phyloP scores from a whole-genome alignment of 2,113 vertebrate species.

The Nestor notabilis region DNA sequence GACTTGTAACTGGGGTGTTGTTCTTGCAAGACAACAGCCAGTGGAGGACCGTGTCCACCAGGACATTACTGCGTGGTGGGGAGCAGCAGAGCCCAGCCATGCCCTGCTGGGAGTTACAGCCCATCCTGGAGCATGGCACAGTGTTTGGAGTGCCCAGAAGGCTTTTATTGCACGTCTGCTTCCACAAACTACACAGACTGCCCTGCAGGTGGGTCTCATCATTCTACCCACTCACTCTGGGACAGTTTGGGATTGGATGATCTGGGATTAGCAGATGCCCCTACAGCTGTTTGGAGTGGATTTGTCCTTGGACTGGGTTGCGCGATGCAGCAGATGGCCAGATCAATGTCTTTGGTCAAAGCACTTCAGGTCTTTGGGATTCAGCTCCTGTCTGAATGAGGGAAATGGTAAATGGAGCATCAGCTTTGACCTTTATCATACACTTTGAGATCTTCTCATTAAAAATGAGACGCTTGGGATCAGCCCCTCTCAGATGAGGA shows the following conservation, averaged over 20 bases:
- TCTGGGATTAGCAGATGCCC: neutral
- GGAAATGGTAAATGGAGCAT: neutral
- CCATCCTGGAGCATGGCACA: neutral
- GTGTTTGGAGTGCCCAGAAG: slow-evolving; percentile 64
- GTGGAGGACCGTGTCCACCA: slow-evolving; percentile 78
- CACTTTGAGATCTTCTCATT: neutral
- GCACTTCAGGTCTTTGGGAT: neutral
- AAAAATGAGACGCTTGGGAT: neutral
- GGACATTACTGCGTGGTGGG: slow-evolving; percentile 83
- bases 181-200: neutral
- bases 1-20: neutral
- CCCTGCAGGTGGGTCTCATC: slow-evolving; percentile 48
- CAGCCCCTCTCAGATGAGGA: neutral
- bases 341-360: neutral
- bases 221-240: neutral
- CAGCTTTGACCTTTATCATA: neutral
- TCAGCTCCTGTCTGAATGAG: neutral
- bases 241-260: neutral
- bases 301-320: neutral
- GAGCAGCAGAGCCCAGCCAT: slow-evolving; percentile 76
- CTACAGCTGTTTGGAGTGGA: neutral
- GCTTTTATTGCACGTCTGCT: slow-evolving; percentile 54
- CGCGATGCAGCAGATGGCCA: neutral
- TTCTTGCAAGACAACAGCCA: neutral
- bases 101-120: slow-evolving; percentile 81